Evolutionary conservation across 2,113 vertebrate genomes (phyloP), one percentile per base, ranked within the genome.

Genomic region (Odocoileus virginianus): DNA sequence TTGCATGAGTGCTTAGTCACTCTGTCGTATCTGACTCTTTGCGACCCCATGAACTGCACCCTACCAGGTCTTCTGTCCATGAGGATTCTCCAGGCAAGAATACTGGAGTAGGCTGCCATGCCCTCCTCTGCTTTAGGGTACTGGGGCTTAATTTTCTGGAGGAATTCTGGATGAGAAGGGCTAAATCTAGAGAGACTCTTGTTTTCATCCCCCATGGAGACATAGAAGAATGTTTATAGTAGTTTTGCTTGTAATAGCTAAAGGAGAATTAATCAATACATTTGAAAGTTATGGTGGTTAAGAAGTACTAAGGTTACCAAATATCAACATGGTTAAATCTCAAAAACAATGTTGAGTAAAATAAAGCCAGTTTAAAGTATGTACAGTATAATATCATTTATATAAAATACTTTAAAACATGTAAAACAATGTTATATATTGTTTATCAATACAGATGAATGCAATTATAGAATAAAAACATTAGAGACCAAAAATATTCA

Each of bases 101-200:
- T 74, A 74, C 36, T 40, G 36, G 36, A 74, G 36, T 12, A 74
- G 67, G 10, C 67, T 74, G 19, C 36, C 36, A 74, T 40, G 67
- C 36, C 67, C 36, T 74, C 11, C 36, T 74, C 21, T 71, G 33
- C 27, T 33, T 61, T 86, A 93, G 30, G 78, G 36, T 64, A 81
- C 3, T 54, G 15, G 54, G n/a, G n/a, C n/a, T 93, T 83, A 76
- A 89, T 89, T 95, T 83, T 96, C 89, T 61, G 33, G 19, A 92
- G 25, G 83, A 95, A 89, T 95, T 93, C 83, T 96, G 52, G 47
- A 79, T 33, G 43, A 87, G 60, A 97, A 96, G 78, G 40, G 23
- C 12, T 84, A 83, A 60, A 15, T 89, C 67, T 78, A 89, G 82
- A 93, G 84, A 94, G 92, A 90, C 16, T 86, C 83, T 89, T 95